Percentiles rank a stretch among this genome's conserved stretches.
phyloP scores from a whole-genome alignment of 2,888 invertebrate genomes.

The Cryptosula pallasiana region DNA sequence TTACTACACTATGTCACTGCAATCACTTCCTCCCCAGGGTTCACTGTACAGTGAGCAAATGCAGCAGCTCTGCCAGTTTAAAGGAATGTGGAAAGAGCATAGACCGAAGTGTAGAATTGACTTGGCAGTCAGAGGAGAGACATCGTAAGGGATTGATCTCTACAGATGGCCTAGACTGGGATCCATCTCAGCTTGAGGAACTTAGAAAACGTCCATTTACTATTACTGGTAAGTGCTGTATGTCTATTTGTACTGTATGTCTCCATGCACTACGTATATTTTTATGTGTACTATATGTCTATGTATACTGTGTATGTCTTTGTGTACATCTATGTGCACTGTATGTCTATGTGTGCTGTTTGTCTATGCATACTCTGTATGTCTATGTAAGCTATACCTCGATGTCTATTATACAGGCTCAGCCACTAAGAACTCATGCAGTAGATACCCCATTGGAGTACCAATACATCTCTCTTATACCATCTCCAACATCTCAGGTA shows the following conservation, averaged over 20 bases:
- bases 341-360: neutral
- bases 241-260: too few species aligned
- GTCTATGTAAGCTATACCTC: neutral
- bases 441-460: neutral
- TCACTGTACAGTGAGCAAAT: neutral
- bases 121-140: neutral
- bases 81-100: neutral
- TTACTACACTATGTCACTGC: too few species aligned
- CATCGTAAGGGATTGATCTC: neutral
- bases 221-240: neutral
- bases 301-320: neutral
- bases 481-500: constrained; percentile 20
- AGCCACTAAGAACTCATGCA: constrained; percentile 7
- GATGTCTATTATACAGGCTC: neutral
- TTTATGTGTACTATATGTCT: neutral
- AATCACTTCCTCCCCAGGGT: too few species aligned
- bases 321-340: neutral
- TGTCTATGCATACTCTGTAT: too few species aligned
- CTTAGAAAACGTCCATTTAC: neutral
- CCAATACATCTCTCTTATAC: constrained; percentile 8
- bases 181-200: neutral
- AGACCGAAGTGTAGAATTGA: neutral
- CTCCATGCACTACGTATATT: too few species aligned
- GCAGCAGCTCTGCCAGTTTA: neutral
- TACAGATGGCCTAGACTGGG: neutral